These are phyloP conservation scores for Tyria jacobaeae DNA, from an alignment of 2,888 invertebrate genomes.

Conservation along the genomic window DNA sequence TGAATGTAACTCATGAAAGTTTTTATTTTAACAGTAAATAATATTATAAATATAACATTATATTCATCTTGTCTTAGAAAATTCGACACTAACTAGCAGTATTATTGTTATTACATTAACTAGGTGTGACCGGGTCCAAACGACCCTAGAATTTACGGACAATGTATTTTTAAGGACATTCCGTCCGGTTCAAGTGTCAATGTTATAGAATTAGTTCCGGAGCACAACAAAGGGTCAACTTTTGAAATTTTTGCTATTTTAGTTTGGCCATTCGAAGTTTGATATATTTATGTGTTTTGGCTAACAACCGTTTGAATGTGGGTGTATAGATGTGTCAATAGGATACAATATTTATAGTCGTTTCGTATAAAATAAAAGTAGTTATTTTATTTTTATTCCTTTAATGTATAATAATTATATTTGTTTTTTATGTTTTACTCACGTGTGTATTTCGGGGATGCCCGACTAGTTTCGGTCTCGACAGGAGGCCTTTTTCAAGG, in stretches of 20 bases:
- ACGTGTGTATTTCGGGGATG: no score
- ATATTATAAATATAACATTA: no score
- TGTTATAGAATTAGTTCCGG: constrained; percentile 79
- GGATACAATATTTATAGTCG: constrained; percentile 35
- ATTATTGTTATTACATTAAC: constrained; percentile 66
- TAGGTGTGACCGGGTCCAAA: constrained; percentile 76
- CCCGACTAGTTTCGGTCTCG: no score
- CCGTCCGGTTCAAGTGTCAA: constrained; percentile 76
- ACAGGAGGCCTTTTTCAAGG: no score
- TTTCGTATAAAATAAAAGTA: constrained; percentile 13
- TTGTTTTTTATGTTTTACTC: no score
- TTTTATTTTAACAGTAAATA: no score
- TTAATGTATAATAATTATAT: no score
- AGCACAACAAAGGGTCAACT: constrained; percentile 77
- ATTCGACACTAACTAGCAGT: constrained; percentile 22
- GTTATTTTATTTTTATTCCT: neutral
- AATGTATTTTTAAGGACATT: constrained; percentile 82
- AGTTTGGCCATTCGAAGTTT: constrained; percentile 63
- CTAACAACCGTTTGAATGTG: constrained; percentile 66
- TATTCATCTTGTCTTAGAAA: neutral
- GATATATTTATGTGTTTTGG: constrained; percentile 74
- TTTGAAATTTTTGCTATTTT: constrained; percentile 65
- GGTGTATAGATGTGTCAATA: constrained; percentile 58
- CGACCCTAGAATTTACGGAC: constrained; percentile 80
- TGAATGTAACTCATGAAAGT: no score